phyloP scores from a whole-genome alignment of 2,113 vertebrate species.

The Mellivora capensis region DNA sequence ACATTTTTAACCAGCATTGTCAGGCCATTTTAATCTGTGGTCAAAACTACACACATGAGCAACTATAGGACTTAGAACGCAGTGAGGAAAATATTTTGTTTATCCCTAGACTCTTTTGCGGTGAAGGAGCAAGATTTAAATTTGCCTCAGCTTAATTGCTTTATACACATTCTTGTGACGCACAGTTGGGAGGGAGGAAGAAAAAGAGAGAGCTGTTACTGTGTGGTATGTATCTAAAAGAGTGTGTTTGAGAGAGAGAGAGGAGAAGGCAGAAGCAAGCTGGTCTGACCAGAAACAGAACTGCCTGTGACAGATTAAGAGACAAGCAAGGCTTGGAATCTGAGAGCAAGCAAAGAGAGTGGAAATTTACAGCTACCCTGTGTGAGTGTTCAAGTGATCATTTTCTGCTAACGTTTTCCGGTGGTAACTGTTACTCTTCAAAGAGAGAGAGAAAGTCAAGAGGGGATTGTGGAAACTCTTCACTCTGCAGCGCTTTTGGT shows the following conservation, averaged over 20 bases:
- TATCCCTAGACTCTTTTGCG: conserved; percentile 60
- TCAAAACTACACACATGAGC: background rate
- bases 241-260: conserved; percentile 44
- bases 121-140: conserved; percentile 39
- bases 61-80: background rate
- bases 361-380: conserved; percentile 85
- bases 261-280: conserved; percentile 69
- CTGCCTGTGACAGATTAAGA: conserved; percentile 76
- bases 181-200: conserved; percentile 65
- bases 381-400: conserved; percentile 69
- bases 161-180: conserved; percentile 84
- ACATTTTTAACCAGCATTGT: conserved; percentile 67
- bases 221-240: conserved; percentile 57
- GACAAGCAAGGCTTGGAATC: conserved; percentile 72
- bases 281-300: conserved; percentile 79
- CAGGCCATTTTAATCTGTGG: conserved; percentile 72
- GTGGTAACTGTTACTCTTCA: conserved; percentile 66
- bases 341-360: conserved; percentile 78
- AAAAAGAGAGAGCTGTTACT: conserved; percentile 22
- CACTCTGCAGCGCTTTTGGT: conserved; percentile 4
- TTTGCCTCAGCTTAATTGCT: conserved; percentile 77
- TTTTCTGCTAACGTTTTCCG: conserved; percentile 73
- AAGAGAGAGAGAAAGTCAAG: conserved; percentile 54
- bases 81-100: conserved; percentile 68
- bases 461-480: conserved; percentile 37